Conservation (phyloP, 2,113 vertebrate genomes). For the Scatophagus argus region DNA sequence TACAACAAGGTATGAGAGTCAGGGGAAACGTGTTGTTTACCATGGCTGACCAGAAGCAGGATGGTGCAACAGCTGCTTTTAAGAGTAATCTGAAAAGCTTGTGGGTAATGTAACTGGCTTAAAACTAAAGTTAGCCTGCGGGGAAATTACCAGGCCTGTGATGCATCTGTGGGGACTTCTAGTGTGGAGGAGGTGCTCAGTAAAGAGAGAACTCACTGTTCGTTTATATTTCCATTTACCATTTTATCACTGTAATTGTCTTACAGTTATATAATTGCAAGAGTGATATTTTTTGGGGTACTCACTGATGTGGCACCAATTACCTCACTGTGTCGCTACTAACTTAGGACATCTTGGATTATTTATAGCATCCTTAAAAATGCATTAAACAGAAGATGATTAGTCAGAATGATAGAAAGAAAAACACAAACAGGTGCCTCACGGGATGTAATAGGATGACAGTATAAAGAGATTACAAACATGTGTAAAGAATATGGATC, state of each 20-base stretch:
- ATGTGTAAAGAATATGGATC: no score
- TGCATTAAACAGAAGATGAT: no score
- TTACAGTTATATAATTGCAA: not conserved
- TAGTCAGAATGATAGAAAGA: not conserved
- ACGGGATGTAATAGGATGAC: no score
- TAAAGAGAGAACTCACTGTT: conserved; percentile 1
- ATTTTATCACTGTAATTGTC: not conserved
- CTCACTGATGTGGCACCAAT: not conserved
- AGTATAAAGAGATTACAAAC: no score
- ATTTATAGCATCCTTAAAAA: no score
- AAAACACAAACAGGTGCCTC: no score
- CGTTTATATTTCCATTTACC: conserved; percentile 7
- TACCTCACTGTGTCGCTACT: no score
- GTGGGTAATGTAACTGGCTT: conserved; percentile 19
- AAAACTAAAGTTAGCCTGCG: conserved; percentile 31
- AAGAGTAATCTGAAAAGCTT: conserved; percentile 53
- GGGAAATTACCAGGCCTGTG: conserved; percentile 3
- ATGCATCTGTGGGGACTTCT: conserved; percentile 7
- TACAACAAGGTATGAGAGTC: conserved; percentile 33
- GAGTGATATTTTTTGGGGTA: not conserved
- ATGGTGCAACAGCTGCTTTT: conserved; percentile 59
- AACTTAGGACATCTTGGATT: no score
- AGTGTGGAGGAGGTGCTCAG: not conserved
- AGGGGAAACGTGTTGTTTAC: conserved; percentile 23
- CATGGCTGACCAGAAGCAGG: conserved; percentile 28